Conservation (phyloP, 2,888 invertebrate genomes). For the Enchytraeus crypticus region DNA sequence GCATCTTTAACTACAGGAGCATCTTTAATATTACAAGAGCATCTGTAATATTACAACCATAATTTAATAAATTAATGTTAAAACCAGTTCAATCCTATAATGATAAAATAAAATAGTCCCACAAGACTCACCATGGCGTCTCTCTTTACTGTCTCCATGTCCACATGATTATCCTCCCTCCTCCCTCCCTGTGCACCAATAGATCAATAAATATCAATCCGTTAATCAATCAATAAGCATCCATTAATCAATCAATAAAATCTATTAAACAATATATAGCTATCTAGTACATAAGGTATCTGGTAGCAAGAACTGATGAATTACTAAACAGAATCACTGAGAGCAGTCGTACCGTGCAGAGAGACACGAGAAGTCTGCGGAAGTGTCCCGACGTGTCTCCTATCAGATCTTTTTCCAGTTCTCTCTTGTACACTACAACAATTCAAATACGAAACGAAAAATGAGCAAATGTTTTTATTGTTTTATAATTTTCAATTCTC, state of each 20-base stretch:
- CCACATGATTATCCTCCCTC: conserved; percentile 66
- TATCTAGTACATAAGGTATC: too few species aligned
- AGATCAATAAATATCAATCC: too few species aligned
- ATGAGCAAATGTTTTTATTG: too few species aligned
- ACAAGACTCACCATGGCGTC: conserved; percentile 66
- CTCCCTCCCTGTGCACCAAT: conserved; percentile 55
- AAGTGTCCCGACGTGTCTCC: conserved; percentile 88
- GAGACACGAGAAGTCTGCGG: conserved; percentile 73
- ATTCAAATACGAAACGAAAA: background rate
- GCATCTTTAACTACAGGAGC: too few species aligned
- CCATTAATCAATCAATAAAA: background rate
- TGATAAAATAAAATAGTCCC: too few species aligned
- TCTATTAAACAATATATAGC: background rate
- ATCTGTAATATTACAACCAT: too few species aligned
- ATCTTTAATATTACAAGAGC: too few species aligned
- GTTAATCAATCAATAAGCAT: background rate
- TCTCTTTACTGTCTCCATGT: conserved; percentile 63
- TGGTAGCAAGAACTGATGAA: too few species aligned
- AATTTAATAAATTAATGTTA: too few species aligned
- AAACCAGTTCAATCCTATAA: too few species aligned
- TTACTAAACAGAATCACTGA: too few species aligned
- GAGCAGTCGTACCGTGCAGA: conserved; percentile 21
- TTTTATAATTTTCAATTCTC: too few species aligned
- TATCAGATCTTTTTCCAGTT: conserved; percentile 70
- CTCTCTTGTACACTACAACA: conserved; percentile 51